Base-by-base conservation (phyloP, 2,888 invertebrate species). In the Mimumesa dahlbomi region DNA sequence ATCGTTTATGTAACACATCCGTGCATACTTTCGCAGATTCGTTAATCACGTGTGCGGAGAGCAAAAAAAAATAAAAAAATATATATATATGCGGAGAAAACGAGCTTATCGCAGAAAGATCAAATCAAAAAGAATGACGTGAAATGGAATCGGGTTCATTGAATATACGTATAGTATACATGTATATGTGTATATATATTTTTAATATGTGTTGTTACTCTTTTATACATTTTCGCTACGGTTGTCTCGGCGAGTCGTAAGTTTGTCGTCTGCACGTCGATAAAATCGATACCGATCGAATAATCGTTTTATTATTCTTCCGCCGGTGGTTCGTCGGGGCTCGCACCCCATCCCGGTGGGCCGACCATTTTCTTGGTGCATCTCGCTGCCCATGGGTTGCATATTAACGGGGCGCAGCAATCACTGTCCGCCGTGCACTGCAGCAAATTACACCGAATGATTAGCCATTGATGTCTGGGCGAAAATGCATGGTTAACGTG, bases 301-400 rank as follows among this genome's bases (percentile, higher is more conserved):
- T 4, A 7, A 2, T 19, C 4, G 14, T 57, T 34, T 9, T 25
- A 25, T 54, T 29, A 21, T n/a, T n/a, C 5, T n/a, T n/a, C 7
- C 3, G 1, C 13, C 0, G 11, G 0, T 0, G 46, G 16, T 4
- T 31, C 19, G 6, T 6, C 6, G 6, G 31, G 29, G 1, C 18
- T 5, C 18, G 5, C 34, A 9, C 7, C 13, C 2, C 6, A 16
- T 0, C 14, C 0, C 11, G 61, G n/a, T 11, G 48, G 25, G 0
- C 5, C 11, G 1, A n/a, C n/a, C n/a, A n/a, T 18, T 61, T 45
- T 25, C 21, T 61, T 67, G 1, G 68, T 75, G 34, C 84, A 84
- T 7, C 75, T 63, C 1, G 14, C 9, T 19, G 77, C 75, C 73
- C 74, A 79, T 9, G 64, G 73, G 13, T 82, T 72, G 52, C 84